These are phyloP conservation scores for Neoaliturus tenellus DNA, from an alignment of 2,888 invertebrate genomes.

Conservation along the genomic window DNA sequence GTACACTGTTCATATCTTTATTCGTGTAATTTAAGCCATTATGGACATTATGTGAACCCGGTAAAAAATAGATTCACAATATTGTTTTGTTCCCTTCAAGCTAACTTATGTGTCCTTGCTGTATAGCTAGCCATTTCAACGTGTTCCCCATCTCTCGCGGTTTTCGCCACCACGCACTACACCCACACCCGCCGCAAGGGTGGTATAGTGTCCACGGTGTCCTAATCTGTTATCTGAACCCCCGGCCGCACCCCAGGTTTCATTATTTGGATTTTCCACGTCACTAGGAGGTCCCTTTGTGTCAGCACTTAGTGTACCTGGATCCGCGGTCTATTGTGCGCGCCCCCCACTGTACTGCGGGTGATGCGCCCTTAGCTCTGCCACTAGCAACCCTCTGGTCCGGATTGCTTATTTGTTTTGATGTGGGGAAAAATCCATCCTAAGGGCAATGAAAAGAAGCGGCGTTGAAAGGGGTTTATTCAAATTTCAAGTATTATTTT, in stretches of 20 bases:
- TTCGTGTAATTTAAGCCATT: too few species aligned
- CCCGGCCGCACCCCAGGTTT: slow-evolving; percentile 49
- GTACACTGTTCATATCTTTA: too few species aligned
- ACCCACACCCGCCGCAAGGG: not conserved
- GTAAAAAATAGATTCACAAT: too few species aligned
- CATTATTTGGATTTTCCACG: slow-evolving; percentile 60
- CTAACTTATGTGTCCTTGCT: too few species aligned
- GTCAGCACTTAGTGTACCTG: slow-evolving; percentile 50
- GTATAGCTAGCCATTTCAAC: too few species aligned
- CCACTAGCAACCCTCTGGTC: slow-evolving; percentile 56
- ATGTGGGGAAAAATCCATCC: not conserved
- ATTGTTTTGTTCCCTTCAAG: too few species aligned
- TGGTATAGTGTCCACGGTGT: not conserved
- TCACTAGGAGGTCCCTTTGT: slow-evolving; percentile 51
- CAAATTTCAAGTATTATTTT: too few species aligned
- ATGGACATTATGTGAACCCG: too few species aligned
- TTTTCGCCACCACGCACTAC: not conserved
- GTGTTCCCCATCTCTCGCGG: not conserved
- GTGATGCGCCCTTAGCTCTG: slow-evolving; percentile 61
- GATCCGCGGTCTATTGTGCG: slow-evolving; percentile 25
- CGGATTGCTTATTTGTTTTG: slow-evolving; percentile 41
- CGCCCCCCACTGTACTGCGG: slow-evolving; percentile 38
- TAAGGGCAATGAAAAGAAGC: too few species aligned
- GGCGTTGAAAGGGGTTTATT: too few species aligned
- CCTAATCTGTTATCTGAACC: slow-evolving; percentile 60